Evolutionary conservation across 2,888 invertebrate genomes (phyloP).

Genomic region (Aricia artaxerxes): DNA sequence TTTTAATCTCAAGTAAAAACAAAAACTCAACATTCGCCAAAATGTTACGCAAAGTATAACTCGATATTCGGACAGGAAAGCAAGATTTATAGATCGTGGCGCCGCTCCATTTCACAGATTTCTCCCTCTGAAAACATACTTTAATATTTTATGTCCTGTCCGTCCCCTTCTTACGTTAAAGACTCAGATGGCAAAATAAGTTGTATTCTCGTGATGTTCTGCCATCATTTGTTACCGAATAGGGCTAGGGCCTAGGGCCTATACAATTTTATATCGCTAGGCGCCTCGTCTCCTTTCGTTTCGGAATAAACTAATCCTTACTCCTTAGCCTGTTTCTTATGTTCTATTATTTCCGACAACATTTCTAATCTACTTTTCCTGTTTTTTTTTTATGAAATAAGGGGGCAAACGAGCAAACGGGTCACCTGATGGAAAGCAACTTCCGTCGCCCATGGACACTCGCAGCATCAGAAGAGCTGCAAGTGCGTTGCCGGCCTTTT

Average conservation of each 20-base stretch:
- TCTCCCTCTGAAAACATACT: background rate
- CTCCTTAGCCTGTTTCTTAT: too few species aligned
- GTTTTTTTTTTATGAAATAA: too few species aligned
- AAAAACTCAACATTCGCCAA: background rate
- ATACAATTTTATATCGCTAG: background rate
- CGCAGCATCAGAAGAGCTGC: too few species aligned
- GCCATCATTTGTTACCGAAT: background rate
- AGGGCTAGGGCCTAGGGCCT: too few species aligned
- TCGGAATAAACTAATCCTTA: too few species aligned
- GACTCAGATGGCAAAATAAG: background rate
- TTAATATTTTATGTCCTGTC: background rate
- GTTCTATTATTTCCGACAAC: too few species aligned
- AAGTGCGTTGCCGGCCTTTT: too few species aligned
- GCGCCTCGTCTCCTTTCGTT: too few species aligned
- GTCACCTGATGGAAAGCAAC: too few species aligned
- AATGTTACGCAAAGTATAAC: background rate
- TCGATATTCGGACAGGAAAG: background rate
- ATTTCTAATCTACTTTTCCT: too few species aligned
- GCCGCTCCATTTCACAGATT: constrained; percentile 2
- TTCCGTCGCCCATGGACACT: too few species aligned
- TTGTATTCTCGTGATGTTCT: background rate
- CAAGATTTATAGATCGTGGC: background rate
- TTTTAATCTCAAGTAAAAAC: background rate
- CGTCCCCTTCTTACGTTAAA: background rate
- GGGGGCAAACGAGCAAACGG: too few species aligned